Percentiles rank a stretch among this genome's conserved stretches.
phyloP scores from a whole-genome alignment of 2,113 vertebrate species.

The Phalacrocorax carbo region DNA sequence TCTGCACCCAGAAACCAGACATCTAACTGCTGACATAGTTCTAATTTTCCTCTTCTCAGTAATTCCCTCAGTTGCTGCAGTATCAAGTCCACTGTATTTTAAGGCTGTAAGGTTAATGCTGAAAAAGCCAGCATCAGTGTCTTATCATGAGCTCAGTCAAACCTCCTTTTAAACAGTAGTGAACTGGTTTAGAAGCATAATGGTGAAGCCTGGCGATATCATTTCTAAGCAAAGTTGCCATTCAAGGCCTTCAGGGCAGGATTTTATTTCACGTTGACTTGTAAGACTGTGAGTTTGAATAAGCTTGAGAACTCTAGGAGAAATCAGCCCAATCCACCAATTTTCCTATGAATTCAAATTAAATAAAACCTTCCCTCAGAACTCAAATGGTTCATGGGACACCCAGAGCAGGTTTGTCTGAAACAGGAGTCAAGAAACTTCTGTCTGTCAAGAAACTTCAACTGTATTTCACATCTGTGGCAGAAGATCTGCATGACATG shows the following conservation, averaged over 20 bases:
- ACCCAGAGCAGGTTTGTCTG: not conserved
- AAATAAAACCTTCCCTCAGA: not conserved
- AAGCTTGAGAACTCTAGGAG: not conserved
- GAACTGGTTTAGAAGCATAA: conserved; percentile 3
- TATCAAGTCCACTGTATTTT: not conserved
- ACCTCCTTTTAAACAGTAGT: not conserved
- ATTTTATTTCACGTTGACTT: conserved; percentile 1
- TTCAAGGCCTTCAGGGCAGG: not conserved
- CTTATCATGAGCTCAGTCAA: conserved; percentile 17
- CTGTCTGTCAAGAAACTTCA: not conserved
- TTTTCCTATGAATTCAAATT: not conserved
- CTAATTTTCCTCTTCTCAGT: conserved; percentile 30
- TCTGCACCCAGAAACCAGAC: not conserved
- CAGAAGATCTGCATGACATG: not conserved
- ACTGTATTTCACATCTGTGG: not conserved
- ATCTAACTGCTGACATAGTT: conserved; percentile 27
- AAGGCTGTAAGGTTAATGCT: conserved; percentile 37
- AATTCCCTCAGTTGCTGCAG: conserved; percentile 21
- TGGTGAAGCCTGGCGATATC: not conserved
- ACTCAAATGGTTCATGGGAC: not conserved
- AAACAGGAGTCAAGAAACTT: not conserved
- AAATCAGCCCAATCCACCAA: not conserved
- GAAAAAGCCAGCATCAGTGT: conserved; percentile 14
- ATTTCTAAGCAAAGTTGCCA: conserved; percentile 17
- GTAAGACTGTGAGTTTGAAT: not conserved